A percentile compares a stretch with the other conserved stretches of the same genome.
Conservation (phyloP, 2,797 vertebrate genomes). For the Gymnodraco acuticeps region DNA sequence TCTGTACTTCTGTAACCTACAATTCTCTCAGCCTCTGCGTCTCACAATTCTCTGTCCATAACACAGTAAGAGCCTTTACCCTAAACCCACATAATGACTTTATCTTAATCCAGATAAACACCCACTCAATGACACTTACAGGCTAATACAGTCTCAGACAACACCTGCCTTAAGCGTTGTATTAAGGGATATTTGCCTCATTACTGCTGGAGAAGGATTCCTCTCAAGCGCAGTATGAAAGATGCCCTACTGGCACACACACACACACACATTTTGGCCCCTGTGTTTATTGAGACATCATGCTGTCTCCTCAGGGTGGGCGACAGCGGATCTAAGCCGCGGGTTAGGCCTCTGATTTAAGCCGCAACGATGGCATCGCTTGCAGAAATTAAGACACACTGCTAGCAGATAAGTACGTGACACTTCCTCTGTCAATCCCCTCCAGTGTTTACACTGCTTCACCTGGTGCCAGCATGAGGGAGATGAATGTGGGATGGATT, state of each 20-base stretch:
- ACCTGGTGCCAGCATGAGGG: slow-evolving; percentile 11
- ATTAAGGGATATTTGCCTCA: slow-evolving; percentile 54
- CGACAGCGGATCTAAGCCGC: slow-evolving; percentile 22
- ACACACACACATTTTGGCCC: not conserved
- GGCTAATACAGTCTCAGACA: slow-evolving; percentile 37
- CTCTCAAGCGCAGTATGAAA: slow-evolving; percentile 39
- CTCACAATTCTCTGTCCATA: not conserved
- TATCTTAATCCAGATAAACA: slow-evolving; percentile 40
- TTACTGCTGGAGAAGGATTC: slow-evolving; percentile 35
- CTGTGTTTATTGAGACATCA: slow-evolving; percentile 39
- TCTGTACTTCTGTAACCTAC: not conserved
- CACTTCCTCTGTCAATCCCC: slow-evolving; percentile 47
- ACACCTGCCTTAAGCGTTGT: slow-evolving; percentile 41
- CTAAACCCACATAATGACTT: slow-evolving; percentile 29
- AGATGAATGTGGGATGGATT: slow-evolving; percentile 30
- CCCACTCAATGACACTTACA: slow-evolving; percentile 36
- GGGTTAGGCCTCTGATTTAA: slow-evolving; percentile 36
- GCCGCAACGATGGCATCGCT: slow-evolving; percentile 12
- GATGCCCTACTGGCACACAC: slow-evolving; percentile 23
- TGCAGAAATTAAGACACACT: slow-evolving; percentile 26
- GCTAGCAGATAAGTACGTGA: slow-evolving; percentile 27
- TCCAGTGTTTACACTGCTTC: slow-evolving; percentile 22
- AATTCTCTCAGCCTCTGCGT: not conserved
- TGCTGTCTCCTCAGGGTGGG: slow-evolving; percentile 25
- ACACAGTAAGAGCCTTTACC: not conserved